These are phyloP conservation scores for Sebastes trivittatus DNA, from an alignment of 2,797 vertebrate genomes.

Conservation along the genomic window DNA sequence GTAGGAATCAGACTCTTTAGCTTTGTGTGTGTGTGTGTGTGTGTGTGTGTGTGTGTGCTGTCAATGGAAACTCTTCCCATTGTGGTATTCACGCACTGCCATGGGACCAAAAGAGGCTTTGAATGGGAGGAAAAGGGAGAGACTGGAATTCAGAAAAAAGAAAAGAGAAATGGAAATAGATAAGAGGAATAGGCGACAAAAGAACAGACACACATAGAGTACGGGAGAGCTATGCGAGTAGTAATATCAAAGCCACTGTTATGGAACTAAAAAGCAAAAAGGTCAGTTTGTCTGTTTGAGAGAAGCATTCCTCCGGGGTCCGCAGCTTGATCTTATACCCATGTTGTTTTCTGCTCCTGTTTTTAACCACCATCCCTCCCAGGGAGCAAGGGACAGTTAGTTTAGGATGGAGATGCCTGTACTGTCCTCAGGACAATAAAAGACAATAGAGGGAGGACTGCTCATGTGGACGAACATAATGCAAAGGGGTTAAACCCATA, in stretches of 20 bases:
- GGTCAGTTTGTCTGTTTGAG: constrained; percentile 56
- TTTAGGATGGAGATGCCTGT: constrained; percentile 20
- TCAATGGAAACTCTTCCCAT: too few relatives aligned
- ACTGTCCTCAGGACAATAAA: neutral
- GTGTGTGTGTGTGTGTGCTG: too few relatives aligned
- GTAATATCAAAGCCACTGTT: constrained; percentile 32
- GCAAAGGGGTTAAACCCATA: neutral
- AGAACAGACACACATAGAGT: neutral
- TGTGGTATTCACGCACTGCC: neutral
- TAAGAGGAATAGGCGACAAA: constrained; percentile 1
- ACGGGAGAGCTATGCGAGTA: constrained; percentile 19
- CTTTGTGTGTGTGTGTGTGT: neutral
- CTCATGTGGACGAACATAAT: neutral
- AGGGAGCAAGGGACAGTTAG: neutral
- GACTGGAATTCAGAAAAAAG: neutral
- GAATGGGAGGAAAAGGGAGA: neutral
- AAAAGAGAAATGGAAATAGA: neutral
- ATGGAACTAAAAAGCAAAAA: constrained; percentile 56
- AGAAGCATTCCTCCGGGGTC: constrained; percentile 14
- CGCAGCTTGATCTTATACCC: constrained; percentile 18
- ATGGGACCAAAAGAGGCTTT: neutral
- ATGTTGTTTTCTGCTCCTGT: constrained; percentile 16
- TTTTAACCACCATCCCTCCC: constrained; percentile 10
- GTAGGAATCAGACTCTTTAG: neutral
- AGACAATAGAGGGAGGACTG: neutral